Percentiles rank a stretch among this genome's conserved stretches.
These are phyloP conservation scores for Heteronetta atricapilla DNA, from an alignment of 2,113 vertebrate species.

Conservation along the genomic window DNA sequence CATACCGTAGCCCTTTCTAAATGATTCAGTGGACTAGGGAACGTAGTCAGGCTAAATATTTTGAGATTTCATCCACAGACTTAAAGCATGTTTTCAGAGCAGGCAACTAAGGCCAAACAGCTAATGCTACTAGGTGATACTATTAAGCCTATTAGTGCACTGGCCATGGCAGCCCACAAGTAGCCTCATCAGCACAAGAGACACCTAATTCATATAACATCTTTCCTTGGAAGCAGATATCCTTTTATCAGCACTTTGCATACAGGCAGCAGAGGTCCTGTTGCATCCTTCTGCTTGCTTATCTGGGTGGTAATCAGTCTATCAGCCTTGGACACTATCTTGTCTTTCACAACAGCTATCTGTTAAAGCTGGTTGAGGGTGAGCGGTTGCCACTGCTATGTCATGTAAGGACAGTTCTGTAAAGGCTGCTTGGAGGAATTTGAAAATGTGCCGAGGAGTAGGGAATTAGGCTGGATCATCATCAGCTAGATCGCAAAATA, in stretches of 20 bases:
- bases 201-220: fast-evolving
- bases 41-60: neutral
- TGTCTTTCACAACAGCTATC: neutral
- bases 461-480: neutral
- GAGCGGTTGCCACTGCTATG: neutral
- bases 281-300: neutral
- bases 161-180: neutral
- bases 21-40: neutral
- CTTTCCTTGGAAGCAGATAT: neutral
- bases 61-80: neutral
- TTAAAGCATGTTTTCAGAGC: neutral
- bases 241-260: neutral
- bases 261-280: neutral
- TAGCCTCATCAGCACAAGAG: too few species aligned
- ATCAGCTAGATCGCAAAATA: neutral
- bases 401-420: neutral
- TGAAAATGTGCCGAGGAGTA: neutral
- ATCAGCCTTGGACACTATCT: neutral
- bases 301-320: neutral
- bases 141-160: fast-evolving
- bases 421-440: neutral
- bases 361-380: neutral
- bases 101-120: neutral
- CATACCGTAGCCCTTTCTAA: neutral
- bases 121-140: neutral